Conservation (phyloP, 2,797 vertebrate genomes). For the Mycteria americana region DNA sequence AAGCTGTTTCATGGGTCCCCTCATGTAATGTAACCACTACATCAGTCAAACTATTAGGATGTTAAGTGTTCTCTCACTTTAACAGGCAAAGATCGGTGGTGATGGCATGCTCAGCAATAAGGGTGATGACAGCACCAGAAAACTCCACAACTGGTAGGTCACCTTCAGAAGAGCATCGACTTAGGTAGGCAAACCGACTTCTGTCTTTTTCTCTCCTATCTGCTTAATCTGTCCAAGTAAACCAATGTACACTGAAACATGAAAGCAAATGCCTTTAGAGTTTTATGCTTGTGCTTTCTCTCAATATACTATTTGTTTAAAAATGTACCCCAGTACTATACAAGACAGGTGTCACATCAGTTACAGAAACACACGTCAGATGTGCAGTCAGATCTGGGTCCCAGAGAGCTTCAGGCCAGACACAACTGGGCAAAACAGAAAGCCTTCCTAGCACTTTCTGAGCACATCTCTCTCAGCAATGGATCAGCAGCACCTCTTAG, state of each 20-base stretch:
- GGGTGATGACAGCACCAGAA: not conserved
- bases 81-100: not conserved
- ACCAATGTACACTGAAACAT: not conserved
- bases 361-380: constrained; percentile 13
- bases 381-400: not conserved
- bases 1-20: not conserved
- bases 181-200: not conserved
- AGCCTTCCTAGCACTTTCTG: not conserved
- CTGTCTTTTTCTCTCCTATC: not conserved
- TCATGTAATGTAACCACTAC: not conserved
- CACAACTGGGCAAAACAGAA: not conserved
- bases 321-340: not conserved
- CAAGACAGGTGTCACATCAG: constrained; percentile 33
- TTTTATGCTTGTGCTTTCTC: not conserved
- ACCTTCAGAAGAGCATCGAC: not conserved
- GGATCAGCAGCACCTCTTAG: constrained; percentile 14
- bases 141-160: not conserved
- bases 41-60: not conserved
- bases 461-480: not conserved
- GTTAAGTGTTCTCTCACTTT: not conserved
- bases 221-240: not conserved
- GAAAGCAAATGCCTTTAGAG: not conserved
- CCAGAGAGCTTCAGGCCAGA: not conserved
- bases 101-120: not conserved
- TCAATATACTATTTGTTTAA: not conserved